Evolutionary conservation across 2,113 vertebrate species (phyloP), one percentile per base, ranked within the genome.

Genomic region (Terrapene triunguis): DNA sequence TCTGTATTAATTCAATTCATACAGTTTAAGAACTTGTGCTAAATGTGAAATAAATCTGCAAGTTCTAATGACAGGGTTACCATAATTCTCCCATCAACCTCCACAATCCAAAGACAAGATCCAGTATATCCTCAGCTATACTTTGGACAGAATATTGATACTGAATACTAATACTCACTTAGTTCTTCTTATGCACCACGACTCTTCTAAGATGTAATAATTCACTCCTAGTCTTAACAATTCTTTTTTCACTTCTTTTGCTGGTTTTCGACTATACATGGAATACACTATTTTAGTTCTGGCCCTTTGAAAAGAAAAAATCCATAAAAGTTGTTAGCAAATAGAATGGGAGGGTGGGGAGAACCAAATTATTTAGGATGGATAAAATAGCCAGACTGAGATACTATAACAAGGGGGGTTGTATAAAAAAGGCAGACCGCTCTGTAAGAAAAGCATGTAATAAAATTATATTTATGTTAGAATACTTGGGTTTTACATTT

Each of bases 231-330:
- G 96, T 88, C 98, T 98, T 92, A 99, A 83, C 89, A 99, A 94
- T 74, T 99, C 99, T 80, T 44, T 98, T 98, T 99, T 99, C 50
- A 99, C 99, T 0, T 98, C 98, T 84, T 99, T 99, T 69, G 98
- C 99, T 79, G 99, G 98, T 98, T 99, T 99, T 85, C 99, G 99
- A 97, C 99, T 99, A 96, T 99, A 99, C 99, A 99, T 99, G 32
- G 99, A 99, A 97, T 99, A 99, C 2, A 99, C 99, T 94, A 99
- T 97, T 98, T 99, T 99, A 42, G 99, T 99, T 97, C 99, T 99
- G 95, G 99, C 99, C 97, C 99, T 99, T 97, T 76, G 95, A 90
- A 95, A 89, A 85, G 82, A 96, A 88, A 92, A 50, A 96, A 59
- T 29, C 1, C 13, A 79, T 1, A 80, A n/a, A 89, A 50, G 69